Percentiles rank a stretch among this genome's conserved stretches.
phyloP scores from a whole-genome alignment of 2,797 vertebrate genomes.

The Basileuterus tristriatus region DNA sequence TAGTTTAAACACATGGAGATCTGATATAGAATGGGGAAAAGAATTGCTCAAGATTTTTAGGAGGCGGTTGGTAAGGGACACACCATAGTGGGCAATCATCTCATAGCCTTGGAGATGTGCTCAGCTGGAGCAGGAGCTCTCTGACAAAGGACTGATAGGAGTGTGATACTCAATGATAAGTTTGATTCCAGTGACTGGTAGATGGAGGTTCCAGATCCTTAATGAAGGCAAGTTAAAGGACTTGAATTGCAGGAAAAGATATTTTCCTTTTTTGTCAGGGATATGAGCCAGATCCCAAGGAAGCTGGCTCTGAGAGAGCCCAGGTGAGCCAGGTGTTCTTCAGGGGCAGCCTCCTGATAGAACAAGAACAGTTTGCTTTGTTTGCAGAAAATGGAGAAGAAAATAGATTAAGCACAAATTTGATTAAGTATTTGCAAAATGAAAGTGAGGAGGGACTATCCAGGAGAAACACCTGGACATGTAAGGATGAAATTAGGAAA shows the following conservation, averaged over 20 bases:
- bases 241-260: not conserved
- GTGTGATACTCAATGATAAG: not conserved
- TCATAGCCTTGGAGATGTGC: not conserved
- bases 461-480: not conserved
- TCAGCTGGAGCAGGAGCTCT: not conserved
- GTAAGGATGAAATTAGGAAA: not conserved
- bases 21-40: not conserved
- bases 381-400: not conserved
- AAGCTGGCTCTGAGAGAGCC: not conserved
- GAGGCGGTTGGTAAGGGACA: not conserved
- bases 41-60: not conserved
- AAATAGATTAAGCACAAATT: not conserved
- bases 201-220: not conserved
- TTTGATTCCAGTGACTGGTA: not conserved
- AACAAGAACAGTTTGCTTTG: not conserved
- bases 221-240: not conserved
- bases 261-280: not conserved
- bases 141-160: not conserved
- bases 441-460: not conserved
- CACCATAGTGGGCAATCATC: rapidly evolving
- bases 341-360: not conserved
- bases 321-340: not conserved
- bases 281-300: not conserved
- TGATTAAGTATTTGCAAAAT: not conserved
- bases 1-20: not conserved